phyloP scores from a whole-genome alignment of 2,888 invertebrate genomes.

The Gryllus longicercus region DNA sequence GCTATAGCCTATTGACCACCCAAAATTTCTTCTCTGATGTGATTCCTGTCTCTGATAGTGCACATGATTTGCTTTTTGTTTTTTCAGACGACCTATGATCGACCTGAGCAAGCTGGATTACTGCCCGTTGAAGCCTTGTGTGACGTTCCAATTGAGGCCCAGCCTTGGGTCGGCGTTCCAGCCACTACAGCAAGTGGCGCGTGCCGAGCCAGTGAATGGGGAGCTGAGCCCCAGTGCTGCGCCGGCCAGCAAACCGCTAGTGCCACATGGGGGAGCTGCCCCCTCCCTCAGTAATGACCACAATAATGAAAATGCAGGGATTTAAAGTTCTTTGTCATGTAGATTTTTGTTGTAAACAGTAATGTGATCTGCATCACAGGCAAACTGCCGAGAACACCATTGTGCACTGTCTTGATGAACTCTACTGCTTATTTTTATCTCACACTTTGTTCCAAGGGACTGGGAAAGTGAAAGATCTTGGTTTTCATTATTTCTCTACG shows the following conservation, averaged over 20 bases:
- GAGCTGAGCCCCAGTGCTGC: conserved; percentile 28
- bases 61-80: conserved; percentile 31
- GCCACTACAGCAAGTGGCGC: conserved; percentile 56
- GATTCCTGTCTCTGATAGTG: too few species aligned
- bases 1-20: too few species aligned
- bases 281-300: conserved; percentile 26
- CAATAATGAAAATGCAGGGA: conserved; percentile 28
- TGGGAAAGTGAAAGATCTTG: neutral
- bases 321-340: conserved; percentile 26
- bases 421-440: neutral
- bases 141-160: conserved; percentile 72
- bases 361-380: conserved; percentile 17
- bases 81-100: conserved; percentile 49
- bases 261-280: conserved; percentile 21
- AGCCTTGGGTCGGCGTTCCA: conserved; percentile 79
- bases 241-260: conserved; percentile 22
- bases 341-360: conserved; percentile 20
- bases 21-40: too few species aligned
- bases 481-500: neutral
- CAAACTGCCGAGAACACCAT: conserved; percentile 7
- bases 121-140: conserved; percentile 58
- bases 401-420: conserved; percentile 17
- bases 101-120: conserved; percentile 51
- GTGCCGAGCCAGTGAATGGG: conserved; percentile 35
- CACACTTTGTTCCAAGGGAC: neutral